Evolutionary conservation across 2,888 invertebrate species (phyloP), one percentile per base, ranked within the genome.

Genomic region (Hemicrepidius hirtus): DNA sequence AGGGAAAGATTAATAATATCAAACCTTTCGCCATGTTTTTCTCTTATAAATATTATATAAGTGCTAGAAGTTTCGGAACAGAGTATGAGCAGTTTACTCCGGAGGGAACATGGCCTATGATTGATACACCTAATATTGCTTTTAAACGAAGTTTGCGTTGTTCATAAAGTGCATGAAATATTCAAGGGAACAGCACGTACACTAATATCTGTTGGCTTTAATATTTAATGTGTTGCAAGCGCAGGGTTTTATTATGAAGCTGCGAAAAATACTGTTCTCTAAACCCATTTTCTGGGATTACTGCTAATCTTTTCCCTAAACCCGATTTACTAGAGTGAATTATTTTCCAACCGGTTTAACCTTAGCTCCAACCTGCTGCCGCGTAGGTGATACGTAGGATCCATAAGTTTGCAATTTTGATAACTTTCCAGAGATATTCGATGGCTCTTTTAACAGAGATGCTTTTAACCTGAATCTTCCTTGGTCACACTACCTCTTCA

Each of bases 221-320:
- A 82, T 82, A 82, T 80, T 82, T 82, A 82, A 82, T 80, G 80
- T 77, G 76, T 77, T 77, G 76, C 78, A 70, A 75, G 77, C 76
- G 75, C 79, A 72, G 71, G 73, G 76, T 78, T 78, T 79, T 80
- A 80, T 79, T 79, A 78, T 78, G 79, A 79, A 73, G 75, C 78
- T 66, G 74, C 64, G 80, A 80, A 80, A 81, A 81, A 82, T 82
- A 80, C 76, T 79, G 80, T 80, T 78, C 80, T 76, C 73, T 76
- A 81, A 83, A 82, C 81, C 83, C 83, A 82, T 84, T 83, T 80
- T 79, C 80, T 75, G 73, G 81, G 83, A 83, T 84, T 83, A 83
- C 79, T 77, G 79, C 80, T 84, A 83, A 84, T 82, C 83, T 82
- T 81, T 78, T 79, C 77, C 78, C 78, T 78, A 79, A 79, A 80